These are phyloP conservation scores for Bufo bufo DNA, from an alignment of 2,113 vertebrate species.

Conservation along the genomic window DNA sequence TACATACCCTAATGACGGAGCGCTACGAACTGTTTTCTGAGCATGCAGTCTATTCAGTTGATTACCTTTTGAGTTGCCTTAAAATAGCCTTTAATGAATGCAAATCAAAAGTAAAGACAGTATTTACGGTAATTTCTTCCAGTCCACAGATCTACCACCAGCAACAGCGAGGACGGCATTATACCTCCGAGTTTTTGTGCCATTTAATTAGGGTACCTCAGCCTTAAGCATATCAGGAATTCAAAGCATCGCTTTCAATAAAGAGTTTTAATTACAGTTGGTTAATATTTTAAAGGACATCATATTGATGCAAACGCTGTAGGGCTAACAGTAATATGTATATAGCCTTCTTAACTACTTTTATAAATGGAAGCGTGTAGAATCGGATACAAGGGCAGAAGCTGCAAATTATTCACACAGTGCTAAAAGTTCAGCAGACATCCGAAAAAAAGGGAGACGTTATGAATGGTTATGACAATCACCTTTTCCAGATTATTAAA, in stretches of 20 bases:
- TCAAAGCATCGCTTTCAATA: constrained; percentile 56
- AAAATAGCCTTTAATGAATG: too few relatives aligned
- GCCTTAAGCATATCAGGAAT: constrained; percentile 49
- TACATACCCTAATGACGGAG: not conserved
- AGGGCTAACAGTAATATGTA: constrained; percentile 45
- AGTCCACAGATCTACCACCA: not conserved
- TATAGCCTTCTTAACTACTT: constrained; percentile 46
- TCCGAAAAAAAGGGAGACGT: not conserved
- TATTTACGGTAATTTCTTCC: not conserved
- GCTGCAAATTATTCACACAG: constrained; percentile 48
- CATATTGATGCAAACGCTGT: constrained; percentile 51
- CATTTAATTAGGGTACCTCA: constrained; percentile 50
- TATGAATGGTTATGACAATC: not conserved
- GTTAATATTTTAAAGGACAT: constrained; percentile 59
- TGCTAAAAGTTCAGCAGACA: constrained; percentile 19
- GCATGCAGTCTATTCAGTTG: not conserved
- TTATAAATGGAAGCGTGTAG: constrained; percentile 49
- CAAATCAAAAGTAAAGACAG: too few relatives aligned
- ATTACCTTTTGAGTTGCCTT: not conserved
- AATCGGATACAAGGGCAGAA: constrained; percentile 39
- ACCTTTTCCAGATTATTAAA: too few relatives aligned
- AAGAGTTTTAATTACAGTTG: constrained; percentile 56
- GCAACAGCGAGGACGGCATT: constrained; percentile 12
- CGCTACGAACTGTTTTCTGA: not conserved
- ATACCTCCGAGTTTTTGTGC: constrained; percentile 24